Percentiles rank a stretch among this genome's conserved stretches.
Conservation (phyloP, 2,113 vertebrate species). For the Tiliqua scincoides region DNA sequence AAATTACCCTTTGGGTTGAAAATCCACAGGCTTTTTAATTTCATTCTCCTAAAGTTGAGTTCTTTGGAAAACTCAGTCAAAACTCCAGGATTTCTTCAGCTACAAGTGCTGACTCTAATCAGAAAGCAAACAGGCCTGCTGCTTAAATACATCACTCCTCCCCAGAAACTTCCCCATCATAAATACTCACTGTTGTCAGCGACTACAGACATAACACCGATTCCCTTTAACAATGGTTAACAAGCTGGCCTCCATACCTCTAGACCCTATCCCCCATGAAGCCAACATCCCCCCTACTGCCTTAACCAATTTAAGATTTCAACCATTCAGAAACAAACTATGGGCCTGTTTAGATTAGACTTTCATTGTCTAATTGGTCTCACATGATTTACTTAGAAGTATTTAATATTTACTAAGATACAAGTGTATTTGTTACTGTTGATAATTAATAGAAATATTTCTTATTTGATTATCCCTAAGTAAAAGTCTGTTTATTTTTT, state of each 20-base stretch:
- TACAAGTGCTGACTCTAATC: neutral
- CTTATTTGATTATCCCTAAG: no score
- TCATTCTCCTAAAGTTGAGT: slow-evolving; percentile 25
- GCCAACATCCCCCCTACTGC: no score
- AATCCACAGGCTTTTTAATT: slow-evolving; percentile 31
- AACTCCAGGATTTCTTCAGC: slow-evolving; percentile 10
- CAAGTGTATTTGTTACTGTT: no score
- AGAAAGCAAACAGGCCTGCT: slow-evolving; percentile 6
- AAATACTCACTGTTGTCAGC: neutral
- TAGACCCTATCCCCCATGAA: no score
- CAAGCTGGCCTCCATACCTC: neutral
- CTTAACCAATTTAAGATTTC: no score
- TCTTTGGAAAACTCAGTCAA: slow-evolving; percentile 6
- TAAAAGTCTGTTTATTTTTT: no score
- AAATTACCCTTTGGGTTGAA: neutral
- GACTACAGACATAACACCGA: neutral
- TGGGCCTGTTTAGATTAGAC: no score
- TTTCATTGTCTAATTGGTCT: no score
- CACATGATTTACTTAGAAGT: no score
- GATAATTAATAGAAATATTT: no score
- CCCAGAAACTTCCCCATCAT: neutral
- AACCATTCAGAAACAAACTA: no score
- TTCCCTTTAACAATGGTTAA: neutral
- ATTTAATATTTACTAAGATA: no score
- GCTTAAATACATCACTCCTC: neutral